Percentiles rank a stretch among this genome's conserved stretches.
Evolutionary conservation across 2,888 invertebrate species (phyloP).

Genomic region (Synergus itoensis): DNA sequence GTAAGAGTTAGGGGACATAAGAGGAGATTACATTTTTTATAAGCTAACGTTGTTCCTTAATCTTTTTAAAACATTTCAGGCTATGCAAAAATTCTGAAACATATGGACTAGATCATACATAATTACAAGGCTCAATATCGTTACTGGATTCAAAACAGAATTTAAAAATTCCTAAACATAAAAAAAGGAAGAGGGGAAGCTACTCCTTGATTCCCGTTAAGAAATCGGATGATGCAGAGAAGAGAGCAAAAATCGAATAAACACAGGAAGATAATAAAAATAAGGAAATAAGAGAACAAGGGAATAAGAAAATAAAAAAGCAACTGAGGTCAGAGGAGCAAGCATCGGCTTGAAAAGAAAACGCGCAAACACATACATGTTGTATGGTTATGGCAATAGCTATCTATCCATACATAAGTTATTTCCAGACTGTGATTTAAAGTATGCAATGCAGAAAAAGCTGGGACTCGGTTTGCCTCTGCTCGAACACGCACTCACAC

Average conservation of each 20-base stretch:
- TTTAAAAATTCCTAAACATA: too few species aligned
- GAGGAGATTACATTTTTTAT: not conserved
- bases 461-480: slow-evolving; percentile 21
- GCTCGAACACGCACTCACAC: slow-evolving; percentile 43
- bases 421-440: slow-evolving; percentile 65
- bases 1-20: slow-evolving; percentile 28
- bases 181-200: slow-evolving; percentile 6
- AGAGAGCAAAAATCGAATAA: slow-evolving; percentile 33
- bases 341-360: slow-evolving; percentile 20
- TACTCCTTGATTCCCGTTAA: not conserved
- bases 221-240: slow-evolving; percentile 37
- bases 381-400: slow-evolving; percentile 44
- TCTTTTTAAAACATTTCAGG: not conserved
- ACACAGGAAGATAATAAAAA: not conserved
- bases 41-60: not conserved
- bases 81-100: slow-evolving; percentile 21
- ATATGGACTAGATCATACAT: too few species aligned
- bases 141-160: too few species aligned
- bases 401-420: slow-evolving; percentile 50
- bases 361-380: slow-evolving; percentile 35
- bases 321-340: slow-evolving; percentile 42
- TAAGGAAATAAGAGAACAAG: not conserved
- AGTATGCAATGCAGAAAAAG: slow-evolving; percentile 62
- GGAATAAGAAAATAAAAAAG: slow-evolving; percentile 29
- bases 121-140: too few species aligned